Evolutionary conservation across 1,140 invertebrate genomes (phyloP).

Genomic region (Choristoneura fumiferana): DNA sequence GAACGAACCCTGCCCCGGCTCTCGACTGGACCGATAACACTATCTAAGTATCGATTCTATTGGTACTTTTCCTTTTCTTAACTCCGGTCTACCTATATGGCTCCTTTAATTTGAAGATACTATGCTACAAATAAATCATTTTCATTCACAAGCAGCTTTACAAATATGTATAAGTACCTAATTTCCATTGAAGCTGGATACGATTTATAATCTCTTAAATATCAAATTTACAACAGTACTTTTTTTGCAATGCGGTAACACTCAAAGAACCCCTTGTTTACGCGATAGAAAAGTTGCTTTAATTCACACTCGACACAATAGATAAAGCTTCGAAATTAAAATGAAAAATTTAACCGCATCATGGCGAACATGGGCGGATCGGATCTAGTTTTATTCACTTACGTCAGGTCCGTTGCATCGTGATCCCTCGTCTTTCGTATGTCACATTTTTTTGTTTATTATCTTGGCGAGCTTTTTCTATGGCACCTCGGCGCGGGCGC

Average conservation of each 20-base stretch:
- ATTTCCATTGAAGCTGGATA: not conserved
- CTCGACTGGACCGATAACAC: conserved; percentile 39
- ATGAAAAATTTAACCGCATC: conserved; percentile 65
- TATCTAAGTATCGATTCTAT: conserved; percentile 36
- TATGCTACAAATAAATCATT: conserved; percentile 35
- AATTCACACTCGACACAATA: conserved; percentile 70
- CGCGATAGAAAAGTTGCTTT: conserved; percentile 43
- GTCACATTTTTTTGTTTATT: conserved; percentile 67
- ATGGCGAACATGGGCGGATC: conserved; percentile 48
- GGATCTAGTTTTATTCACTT: conserved; percentile 47
- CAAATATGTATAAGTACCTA: not conserved
- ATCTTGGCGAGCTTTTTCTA: conserved; percentile 72
- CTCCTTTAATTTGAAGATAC: conserved; percentile 20
- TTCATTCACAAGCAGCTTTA: not conserved
- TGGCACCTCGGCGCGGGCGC: conserved; percentile 68
- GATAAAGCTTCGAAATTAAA: conserved; percentile 49
- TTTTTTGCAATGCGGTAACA: conserved; percentile 29
- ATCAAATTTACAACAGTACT: not conserved
- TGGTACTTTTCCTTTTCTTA: conserved; percentile 37
- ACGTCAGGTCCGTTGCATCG: conserved; percentile 60
- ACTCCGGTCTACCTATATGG: conserved; percentile 2
- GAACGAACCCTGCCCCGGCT: conserved; percentile 28
- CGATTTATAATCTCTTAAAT: conserved; percentile 8
- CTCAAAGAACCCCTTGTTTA: conserved; percentile 31
- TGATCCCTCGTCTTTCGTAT: conserved; percentile 51